phyloP scores from a whole-genome alignment of 2,797 vertebrate genomes.

The Phoeniculus purpureus region DNA sequence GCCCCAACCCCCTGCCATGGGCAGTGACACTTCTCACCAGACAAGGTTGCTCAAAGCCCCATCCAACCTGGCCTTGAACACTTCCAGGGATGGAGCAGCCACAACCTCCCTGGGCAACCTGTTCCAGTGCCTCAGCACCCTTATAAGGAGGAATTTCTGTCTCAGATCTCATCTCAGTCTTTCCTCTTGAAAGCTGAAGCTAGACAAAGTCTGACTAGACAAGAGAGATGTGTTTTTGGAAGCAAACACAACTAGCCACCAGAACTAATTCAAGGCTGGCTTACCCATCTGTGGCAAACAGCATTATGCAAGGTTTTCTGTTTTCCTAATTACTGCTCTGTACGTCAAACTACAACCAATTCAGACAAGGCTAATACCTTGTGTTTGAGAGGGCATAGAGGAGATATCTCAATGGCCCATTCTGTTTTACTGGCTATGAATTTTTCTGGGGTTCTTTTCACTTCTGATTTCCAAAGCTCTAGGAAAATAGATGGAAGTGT shows the following conservation, averaged over 20 bases:
- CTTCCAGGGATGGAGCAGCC: no score
- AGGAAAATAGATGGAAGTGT: neutral
- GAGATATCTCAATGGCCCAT: neutral
- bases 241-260: slow-evolving; percentile 10
- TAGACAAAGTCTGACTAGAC: neutral
- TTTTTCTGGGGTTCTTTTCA: neutral
- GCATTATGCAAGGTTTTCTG: neutral
- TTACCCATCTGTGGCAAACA: neutral
- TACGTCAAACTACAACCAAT: neutral
- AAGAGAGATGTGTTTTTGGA: neutral
- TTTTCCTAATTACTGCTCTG: neutral
- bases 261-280: slow-evolving; percentile 20
- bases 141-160: no score
- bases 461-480: neutral
- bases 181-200: neutral
- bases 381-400: neutral
- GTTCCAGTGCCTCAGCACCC: no score
- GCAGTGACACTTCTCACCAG: no score
- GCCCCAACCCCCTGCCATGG: no score
- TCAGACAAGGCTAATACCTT: neutral
- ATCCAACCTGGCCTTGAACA: no score
- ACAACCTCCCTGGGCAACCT: no score
- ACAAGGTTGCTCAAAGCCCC: no score
- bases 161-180: no score
- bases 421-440: neutral